These are phyloP conservation scores for Actinemys pallida DNA, from an alignment of 2,113 vertebrate genomes.

Conservation along the genomic window DNA sequence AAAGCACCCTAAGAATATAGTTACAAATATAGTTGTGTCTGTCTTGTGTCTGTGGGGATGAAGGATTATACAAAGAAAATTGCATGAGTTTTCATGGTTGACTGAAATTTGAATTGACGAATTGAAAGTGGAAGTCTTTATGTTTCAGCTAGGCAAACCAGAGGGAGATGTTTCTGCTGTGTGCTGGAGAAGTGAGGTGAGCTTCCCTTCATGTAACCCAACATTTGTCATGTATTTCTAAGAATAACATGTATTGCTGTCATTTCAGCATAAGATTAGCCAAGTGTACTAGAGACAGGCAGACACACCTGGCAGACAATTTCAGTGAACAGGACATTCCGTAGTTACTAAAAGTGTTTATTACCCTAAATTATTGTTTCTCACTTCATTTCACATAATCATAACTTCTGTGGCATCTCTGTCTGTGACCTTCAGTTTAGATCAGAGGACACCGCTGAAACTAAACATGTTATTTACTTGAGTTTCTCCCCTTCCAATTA, in stretches of 20 bases:
- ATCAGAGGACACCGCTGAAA: slow-evolving; percentile 77
- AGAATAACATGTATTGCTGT: slow-evolving; percentile 69
- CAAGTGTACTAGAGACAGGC: slow-evolving; percentile 47
- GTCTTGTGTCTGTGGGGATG: slow-evolving; percentile 39
- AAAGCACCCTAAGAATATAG: slow-evolving; percentile 49
- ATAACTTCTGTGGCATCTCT: slow-evolving; percentile 74
- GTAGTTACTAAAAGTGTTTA: slow-evolving; percentile 73
- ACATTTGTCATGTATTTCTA: slow-evolving; percentile 67
- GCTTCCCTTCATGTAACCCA: slow-evolving; percentile 38
- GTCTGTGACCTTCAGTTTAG: slow-evolving; percentile 79
- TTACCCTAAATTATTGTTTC: slow-evolving; percentile 76
- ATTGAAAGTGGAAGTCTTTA: slow-evolving; percentile 38
- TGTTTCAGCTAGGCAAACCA: slow-evolving; percentile 56
- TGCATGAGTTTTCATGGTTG: slow-evolving; percentile 12
- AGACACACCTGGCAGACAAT: slow-evolving; percentile 54
- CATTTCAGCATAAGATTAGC: slow-evolving; percentile 65
- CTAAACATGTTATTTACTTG: slow-evolving; percentile 57
- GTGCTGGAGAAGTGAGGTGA: slow-evolving; percentile 33
- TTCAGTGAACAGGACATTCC: slow-evolving; percentile 72
- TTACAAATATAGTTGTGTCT: slow-evolving; percentile 65
- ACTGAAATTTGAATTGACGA: slow-evolving; percentile 36
- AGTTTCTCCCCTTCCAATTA: slow-evolving; percentile 64
- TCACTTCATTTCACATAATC: slow-evolving; percentile 83
- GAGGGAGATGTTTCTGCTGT: slow-evolving; percentile 43
- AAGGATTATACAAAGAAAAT: slow-evolving; percentile 51